These are phyloP conservation scores for Fissipunctia ypsillon DNA, from an alignment of 2,888 invertebrate genomes.

Conservation along the genomic window DNA sequence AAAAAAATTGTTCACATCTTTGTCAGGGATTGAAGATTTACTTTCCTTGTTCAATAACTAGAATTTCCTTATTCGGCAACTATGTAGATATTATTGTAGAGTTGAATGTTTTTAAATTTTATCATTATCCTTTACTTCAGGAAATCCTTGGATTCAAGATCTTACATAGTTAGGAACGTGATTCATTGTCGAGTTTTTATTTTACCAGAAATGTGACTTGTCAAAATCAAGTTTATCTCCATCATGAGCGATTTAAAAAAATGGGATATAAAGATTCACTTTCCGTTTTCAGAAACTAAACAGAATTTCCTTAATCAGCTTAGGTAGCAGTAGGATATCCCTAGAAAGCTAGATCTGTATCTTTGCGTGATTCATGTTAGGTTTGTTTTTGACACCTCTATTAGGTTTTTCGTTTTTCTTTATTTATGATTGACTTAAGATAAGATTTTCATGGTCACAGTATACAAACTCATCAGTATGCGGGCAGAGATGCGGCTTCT, in stretches of 20 bases:
- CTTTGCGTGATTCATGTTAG: conserved; percentile 21
- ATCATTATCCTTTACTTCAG: background rate
- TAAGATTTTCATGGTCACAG: no score
- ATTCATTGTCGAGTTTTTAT: background rate
- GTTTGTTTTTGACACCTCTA: background rate
- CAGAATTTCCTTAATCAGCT: conserved; percentile 4
- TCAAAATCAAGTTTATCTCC: no score
- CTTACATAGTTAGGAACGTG: background rate
- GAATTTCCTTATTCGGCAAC: background rate
- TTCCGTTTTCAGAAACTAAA: conserved; percentile 7
- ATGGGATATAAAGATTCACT: background rate
- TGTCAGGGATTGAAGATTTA: background rate
- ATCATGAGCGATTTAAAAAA: no score
- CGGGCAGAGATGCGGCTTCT: conserved; percentile 8
- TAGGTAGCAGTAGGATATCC: background rate
- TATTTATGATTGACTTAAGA: background rate
- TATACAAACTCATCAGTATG: conserved; percentile 43
- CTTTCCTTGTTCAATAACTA: background rate
- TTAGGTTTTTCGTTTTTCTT: conserved; percentile 2
- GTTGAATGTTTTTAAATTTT: background rate
- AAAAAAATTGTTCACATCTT: conserved; percentile 3
- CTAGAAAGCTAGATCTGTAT: conserved; percentile 12
- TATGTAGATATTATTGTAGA: background rate
- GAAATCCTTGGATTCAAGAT: background rate
- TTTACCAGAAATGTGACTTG: no score